Evolutionary conservation across 92 coral and sea anemone species (phyloP).

Genomic region (Actinernus sp.): DNA sequence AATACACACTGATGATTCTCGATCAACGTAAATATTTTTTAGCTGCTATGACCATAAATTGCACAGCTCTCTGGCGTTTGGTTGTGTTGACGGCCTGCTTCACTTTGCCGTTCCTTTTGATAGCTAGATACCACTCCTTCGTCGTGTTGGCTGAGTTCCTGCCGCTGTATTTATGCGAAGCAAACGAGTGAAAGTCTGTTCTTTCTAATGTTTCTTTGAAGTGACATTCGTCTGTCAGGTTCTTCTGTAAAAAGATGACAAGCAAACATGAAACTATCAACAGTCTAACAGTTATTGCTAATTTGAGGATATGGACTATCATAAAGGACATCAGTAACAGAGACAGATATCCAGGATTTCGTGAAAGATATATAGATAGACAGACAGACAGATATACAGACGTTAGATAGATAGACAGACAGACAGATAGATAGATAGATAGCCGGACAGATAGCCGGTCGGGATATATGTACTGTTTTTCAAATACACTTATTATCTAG

Average conservation of each 20-base stretch:
- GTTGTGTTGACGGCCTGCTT: slow-evolving; percentile 79
- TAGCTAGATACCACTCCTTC: slow-evolving; percentile 78
- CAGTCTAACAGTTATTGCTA: too few species aligned
- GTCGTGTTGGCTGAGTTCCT: slow-evolving; percentile 52
- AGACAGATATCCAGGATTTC: too few species aligned
- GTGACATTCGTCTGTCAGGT: slow-evolving; percentile 74
- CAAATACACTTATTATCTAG: too few species aligned
- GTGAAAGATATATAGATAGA: too few species aligned
- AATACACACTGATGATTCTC: too few species aligned
- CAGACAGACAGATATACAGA: too few species aligned
- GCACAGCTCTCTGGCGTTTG: slow-evolving; percentile 66
- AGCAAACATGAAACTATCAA: background rate
- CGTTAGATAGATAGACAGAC: too few species aligned
- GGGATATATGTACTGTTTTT: too few species aligned
- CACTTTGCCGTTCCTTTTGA: slow-evolving; percentile 79
- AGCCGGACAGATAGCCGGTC: too few species aligned
- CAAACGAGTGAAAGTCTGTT: slow-evolving; percentile 73
- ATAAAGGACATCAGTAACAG: background rate
- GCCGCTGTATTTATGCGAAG: slow-evolving; percentile 80
- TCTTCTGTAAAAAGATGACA: slow-evolving; percentile 18
- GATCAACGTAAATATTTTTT: too few species aligned
- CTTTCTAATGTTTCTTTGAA: slow-evolving; percentile 72
- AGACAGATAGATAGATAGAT: too few species aligned
- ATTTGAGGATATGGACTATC: background rate
- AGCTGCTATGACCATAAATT: slow-evolving; percentile 77